A percentile compares a stretch with the other conserved stretches of the same genome.
These are phyloP conservation scores for Drosophila barbarae DNA, from an alignment of 2,888 invertebrate genomes.

Conservation along the genomic window DNA sequence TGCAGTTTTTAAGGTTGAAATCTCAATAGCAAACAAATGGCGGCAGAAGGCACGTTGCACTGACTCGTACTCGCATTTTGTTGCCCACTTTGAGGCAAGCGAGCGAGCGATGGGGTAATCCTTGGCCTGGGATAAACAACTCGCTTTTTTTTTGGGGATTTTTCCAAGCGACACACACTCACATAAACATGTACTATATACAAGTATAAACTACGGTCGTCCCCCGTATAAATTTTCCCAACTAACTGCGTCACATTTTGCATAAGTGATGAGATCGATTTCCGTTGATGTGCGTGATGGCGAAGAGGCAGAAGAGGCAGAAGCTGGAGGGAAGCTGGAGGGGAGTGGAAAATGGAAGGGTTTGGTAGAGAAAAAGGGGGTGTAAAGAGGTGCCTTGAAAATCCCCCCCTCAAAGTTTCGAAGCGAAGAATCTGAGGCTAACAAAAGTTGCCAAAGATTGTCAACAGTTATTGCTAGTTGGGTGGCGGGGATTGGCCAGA, in stretches of 20 bases:
- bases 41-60: constrained; percentile 4
- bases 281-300: constrained; percentile 67
- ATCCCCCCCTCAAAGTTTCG: constrained; percentile 17
- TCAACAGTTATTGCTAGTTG: constrained; percentile 70
- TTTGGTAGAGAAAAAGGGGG: not conserved
- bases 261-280: constrained; percentile 74
- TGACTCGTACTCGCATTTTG: constrained; percentile 21
- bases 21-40: constrained; percentile 20
- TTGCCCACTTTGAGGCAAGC: constrained; percentile 1
- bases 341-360: constrained; percentile 2
- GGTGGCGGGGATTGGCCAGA: not conserved
- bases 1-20: constrained; percentile 38
- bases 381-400: not conserved
- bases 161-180: not conserved
- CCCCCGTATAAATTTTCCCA: constrained; percentile 62
- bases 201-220: constrained; percentile 12
- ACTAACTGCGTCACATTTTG: constrained; percentile 75
- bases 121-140: constrained; percentile 29
- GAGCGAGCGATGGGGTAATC: constrained; percentile 15
- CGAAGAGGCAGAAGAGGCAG: constrained; percentile 17
- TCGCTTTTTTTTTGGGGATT: not conserved
- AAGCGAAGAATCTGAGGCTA: constrained; percentile 46
- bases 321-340: constrained; percentile 3
- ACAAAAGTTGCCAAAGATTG: constrained; percentile 68
- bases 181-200: constrained; percentile 1